Evolutionary conservation across 2,888 invertebrate genomes (phyloP).

Genomic region (Ethmia dodecea): DNA sequence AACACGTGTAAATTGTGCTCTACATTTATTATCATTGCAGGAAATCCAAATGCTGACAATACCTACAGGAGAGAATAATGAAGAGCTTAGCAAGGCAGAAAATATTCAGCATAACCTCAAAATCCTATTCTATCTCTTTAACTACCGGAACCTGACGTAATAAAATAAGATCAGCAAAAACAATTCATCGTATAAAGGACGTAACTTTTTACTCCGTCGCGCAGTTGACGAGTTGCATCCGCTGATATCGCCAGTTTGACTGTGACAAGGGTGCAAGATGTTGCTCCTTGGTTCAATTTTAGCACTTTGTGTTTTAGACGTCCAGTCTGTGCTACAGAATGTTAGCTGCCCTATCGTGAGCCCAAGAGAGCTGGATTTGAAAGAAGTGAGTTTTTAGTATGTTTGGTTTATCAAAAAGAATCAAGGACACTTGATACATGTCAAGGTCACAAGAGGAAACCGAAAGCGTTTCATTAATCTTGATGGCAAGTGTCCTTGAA

Average conservation of each 20-base stretch:
- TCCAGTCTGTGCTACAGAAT: slow-evolving; percentile 44
- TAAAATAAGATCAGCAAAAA: slow-evolving; percentile 30
- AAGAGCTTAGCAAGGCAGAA: too few species aligned
- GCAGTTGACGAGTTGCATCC: slow-evolving; percentile 39
- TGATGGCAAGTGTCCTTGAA: too few species aligned
- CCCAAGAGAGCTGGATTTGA: slow-evolving; percentile 58
- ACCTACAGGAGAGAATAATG: too few species aligned
- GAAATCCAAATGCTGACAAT: too few species aligned
- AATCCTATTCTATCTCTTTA: too few species aligned
- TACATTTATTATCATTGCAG: too few species aligned
- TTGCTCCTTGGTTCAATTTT: slow-evolving; percentile 34
- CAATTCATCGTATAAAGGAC: slow-evolving; percentile 38
- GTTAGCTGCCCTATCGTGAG: slow-evolving; percentile 47
- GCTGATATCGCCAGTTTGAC: slow-evolving; percentile 17
- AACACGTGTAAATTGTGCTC: too few species aligned
- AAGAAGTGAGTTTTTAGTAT: slow-evolving; percentile 41
- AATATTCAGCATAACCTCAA: too few species aligned
- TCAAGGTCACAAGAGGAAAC: too few species aligned
- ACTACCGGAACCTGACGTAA: slow-evolving; percentile 18
- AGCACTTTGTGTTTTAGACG: slow-evolving; percentile 33
- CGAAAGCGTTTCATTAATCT: too few species aligned
- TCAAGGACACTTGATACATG: too few species aligned
- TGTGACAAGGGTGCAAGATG: slow-evolving; percentile 40
- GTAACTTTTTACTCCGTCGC: slow-evolving; percentile 32
- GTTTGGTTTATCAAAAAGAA: too few species aligned